Base-by-base conservation (phyloP, 2,797 vertebrate species). In the Sternarchorhynchus goeldii region DNA sequence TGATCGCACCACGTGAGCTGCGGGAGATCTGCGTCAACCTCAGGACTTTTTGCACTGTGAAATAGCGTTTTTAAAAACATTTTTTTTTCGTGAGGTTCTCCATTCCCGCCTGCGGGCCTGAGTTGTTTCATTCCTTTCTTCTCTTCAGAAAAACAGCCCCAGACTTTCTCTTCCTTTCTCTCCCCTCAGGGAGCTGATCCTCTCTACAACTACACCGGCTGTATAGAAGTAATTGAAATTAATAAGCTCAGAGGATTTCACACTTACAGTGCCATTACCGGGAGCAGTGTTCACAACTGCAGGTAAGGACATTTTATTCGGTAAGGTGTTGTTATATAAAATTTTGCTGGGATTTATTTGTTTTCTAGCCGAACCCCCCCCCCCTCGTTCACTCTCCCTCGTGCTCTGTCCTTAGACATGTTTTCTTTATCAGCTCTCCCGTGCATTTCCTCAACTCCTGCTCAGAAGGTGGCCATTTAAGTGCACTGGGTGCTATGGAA, bases 151-250 rank as follows among this genome's bases (percentile, higher is more conserved):
- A 5, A 77, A 76, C 63, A 83, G 60, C 78, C 32, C 63, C 29
- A 73, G 76, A 83, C 14, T 88, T 83, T 66, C 25, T 3, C 21
- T 86, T 82, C 14, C 45, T 2, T 64, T n/a, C 29, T 79, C 18
- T 59, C 2, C 58, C 58, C 17, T 18, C 45, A 97, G 96, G 85
- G 90, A 85, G 88, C 91, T 18, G 83, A 89, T 82, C 90, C 92
- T 79, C 86, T 94, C 63, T 81, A 91, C 87, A 97, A 95, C 92
- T 97, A 93, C 71, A 95, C 92, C 55, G 94, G 95, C 86, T 97
- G 94, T 89, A 93, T 96, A 86, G 89, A 94, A 91, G 85, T 96
- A 2, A 70, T 88, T 84, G 88, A 94, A 91, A 91, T 97, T 57
- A 96, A 95, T 90, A 90, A 91, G 7, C 32, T 83, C 56, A 85